A percentile compares a stretch with the other conserved stretches of the same genome.
Evolutionary conservation across 2,888 invertebrate species (phyloP).

Genomic region (Glyphotaelius pellucidus): DNA sequence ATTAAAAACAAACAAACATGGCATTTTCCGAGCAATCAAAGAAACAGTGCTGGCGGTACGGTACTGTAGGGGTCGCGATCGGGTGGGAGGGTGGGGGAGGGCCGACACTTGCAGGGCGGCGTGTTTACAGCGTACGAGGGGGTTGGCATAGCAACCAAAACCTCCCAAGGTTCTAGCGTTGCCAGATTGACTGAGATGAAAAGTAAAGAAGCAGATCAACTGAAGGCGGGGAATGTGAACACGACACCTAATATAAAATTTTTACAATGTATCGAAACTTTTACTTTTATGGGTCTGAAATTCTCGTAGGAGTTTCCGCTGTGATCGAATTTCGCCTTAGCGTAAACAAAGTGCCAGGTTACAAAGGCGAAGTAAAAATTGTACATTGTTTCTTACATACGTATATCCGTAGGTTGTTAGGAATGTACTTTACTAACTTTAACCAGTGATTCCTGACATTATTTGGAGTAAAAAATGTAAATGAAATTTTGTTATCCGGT

Average conservation of each 20-base stretch:
- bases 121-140: constrained; percentile 60
- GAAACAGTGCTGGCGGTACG: constrained; percentile 51
- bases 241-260: background rate
- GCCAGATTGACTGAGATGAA: constrained; percentile 49
- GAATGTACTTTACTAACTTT: too few species aligned
- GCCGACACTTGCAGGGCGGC: constrained; percentile 35
- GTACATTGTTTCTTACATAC: too few species aligned
- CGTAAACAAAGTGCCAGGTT: background rate
- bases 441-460: too few species aligned
- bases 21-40: constrained; percentile 66
- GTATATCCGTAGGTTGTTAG: too few species aligned
- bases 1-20: background rate
- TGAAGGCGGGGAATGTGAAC: background rate
- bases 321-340: background rate
- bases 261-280: background rate
- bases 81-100: constrained; percentile 34
- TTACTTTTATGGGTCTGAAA: background rate
- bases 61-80: constrained; percentile 22
- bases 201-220: constrained; percentile 33
- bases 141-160: constrained; percentile 57
- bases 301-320: background rate
- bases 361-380: background rate
- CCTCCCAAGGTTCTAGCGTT: constrained; percentile 48
- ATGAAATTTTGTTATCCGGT: too few species aligned
- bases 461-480: too few species aligned